Base-by-base conservation (phyloP, 2,888 invertebrate genomes). In the Trypoxylon attenuatum region DNA sequence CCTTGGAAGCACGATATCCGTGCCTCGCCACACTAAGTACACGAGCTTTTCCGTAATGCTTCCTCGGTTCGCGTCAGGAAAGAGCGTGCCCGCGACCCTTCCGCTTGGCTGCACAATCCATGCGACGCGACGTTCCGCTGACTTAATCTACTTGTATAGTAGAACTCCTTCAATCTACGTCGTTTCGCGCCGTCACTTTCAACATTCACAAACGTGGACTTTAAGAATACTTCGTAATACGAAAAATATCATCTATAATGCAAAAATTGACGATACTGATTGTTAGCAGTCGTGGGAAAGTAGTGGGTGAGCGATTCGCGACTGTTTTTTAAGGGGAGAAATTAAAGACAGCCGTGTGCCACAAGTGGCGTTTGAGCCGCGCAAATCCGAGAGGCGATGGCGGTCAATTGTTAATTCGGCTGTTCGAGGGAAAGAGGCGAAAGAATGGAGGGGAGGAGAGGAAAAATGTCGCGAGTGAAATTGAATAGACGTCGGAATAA, bases 11-110 rank as follows among this genome's bases (percentile, higher is more conserved):
- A 49, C 67, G 57, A 51, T 62, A 66, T 51, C 52, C 53, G 27
- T 19, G 3, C 5, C 38, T 29, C 18, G 27, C 19, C 2, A 19
- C 43, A 22, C 55, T 52, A 55, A 66, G 69, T 55, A 58, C 60
- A 43, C 52, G 46, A 69, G 72, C 72, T 72, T 71, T 69, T 41
- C 56, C 53, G 59, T 55, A 53, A 64, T 47, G 54, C 41, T 54
- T 21, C 13, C 50, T 25, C 19, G 51, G 27, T 41, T 10, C 25
- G 51, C 43, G 42, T 49, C 21, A 52, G 52, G 55, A 54, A 56
- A 18, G 57, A 45, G 63, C 49, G 55, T 45, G 49, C 72, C 62
- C 56, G 53, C 56, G 45, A 50, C 18, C 51, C 42, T 23, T 47
- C 64, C 41, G 8, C 41, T 45, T 55, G 55, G 39, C 45, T 29